Percentiles rank a stretch among this genome's conserved stretches.
These are phyloP conservation scores for Hiodon tergisus DNA, from an alignment of 2,113 vertebrate genomes.

Conservation along the genomic window DNA sequence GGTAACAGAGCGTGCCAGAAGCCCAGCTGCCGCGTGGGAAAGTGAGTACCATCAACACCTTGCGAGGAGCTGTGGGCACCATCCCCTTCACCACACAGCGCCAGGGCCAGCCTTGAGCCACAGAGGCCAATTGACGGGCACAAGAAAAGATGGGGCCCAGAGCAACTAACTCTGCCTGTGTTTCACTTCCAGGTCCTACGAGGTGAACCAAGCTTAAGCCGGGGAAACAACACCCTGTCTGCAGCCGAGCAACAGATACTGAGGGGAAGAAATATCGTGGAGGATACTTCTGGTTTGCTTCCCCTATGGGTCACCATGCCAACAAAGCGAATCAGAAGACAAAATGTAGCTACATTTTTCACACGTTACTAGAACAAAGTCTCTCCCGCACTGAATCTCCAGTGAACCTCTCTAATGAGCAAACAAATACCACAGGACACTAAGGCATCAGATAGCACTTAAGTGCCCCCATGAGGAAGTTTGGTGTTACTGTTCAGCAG, in stretches of 20 bases:
- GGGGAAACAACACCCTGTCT: neutral
- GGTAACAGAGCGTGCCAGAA: slow-evolving; percentile 31
- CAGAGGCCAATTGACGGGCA: neutral
- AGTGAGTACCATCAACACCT: slow-evolving; percentile 20
- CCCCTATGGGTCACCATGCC: too few species aligned
- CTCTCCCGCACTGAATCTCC: too few species aligned
- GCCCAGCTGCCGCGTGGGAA: slow-evolving; percentile 18
- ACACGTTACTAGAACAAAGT: too few species aligned
- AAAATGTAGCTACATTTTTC: too few species aligned
- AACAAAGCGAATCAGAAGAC: too few species aligned
- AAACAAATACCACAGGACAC: neutral
- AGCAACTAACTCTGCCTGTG: neutral
- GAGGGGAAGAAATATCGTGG: too few species aligned
- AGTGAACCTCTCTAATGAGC: too few species aligned
- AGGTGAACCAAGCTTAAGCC: slow-evolving; percentile 4
- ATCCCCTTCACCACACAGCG: slow-evolving; percentile 3
- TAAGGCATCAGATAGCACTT: neutral
- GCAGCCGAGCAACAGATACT: neutral
- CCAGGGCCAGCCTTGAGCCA: too few species aligned
- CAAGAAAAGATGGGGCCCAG: neutral
- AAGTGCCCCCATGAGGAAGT: neutral
- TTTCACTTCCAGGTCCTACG: slow-evolving; percentile 11
- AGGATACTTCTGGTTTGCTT: too few species aligned
- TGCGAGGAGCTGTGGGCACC: neutral
- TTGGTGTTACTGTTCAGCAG: neutral